phyloP scores from a whole-genome alignment of 2,888 invertebrate species.

The Xanthorhoe designata region DNA sequence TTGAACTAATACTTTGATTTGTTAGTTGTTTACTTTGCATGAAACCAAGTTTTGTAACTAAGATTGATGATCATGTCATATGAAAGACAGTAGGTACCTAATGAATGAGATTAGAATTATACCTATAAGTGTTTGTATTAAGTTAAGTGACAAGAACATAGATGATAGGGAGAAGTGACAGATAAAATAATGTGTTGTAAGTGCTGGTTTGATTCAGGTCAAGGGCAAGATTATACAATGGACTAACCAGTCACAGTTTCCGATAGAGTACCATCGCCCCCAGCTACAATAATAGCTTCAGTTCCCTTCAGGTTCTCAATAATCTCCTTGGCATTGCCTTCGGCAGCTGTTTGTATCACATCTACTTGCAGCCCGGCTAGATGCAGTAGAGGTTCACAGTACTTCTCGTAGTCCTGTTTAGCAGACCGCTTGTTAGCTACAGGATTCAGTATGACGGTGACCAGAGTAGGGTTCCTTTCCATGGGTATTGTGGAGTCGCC shows the following conservation, averaged over 20 bases:
- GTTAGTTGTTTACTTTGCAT: no score
- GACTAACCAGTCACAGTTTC: slow-evolving; percentile 90
- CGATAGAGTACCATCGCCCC: slow-evolving; percentile 97
- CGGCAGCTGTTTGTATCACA: slow-evolving; percentile 91
- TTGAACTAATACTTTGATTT: background rate
- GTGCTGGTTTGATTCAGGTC: no score
- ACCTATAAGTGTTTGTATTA: no score
- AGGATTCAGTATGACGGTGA: slow-evolving; percentile 96
- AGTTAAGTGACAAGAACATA: no score
- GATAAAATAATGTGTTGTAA: no score
- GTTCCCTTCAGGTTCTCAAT: slow-evolving; percentile 91
- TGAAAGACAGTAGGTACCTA: no score
- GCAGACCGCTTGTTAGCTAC: slow-evolving; percentile 93
- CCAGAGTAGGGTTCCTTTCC: slow-evolving; percentile 87
- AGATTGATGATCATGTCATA: no score
- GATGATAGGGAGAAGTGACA: no score
- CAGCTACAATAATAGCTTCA: slow-evolving; percentile 95
- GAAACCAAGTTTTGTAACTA: no score
- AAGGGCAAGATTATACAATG: background rate
- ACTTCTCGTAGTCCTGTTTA: slow-evolving; percentile 91
- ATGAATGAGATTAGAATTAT: no score
- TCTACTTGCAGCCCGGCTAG: slow-evolving; percentile 91
- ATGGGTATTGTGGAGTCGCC: slow-evolving; percentile 87
- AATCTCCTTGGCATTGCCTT: slow-evolving; percentile 94
- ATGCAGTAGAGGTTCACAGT: slow-evolving; percentile 96